These are phyloP conservation scores for Palaemon carinicauda DNA, from an alignment of 1,140 invertebrate genomes.

Conservation along the genomic window DNA sequence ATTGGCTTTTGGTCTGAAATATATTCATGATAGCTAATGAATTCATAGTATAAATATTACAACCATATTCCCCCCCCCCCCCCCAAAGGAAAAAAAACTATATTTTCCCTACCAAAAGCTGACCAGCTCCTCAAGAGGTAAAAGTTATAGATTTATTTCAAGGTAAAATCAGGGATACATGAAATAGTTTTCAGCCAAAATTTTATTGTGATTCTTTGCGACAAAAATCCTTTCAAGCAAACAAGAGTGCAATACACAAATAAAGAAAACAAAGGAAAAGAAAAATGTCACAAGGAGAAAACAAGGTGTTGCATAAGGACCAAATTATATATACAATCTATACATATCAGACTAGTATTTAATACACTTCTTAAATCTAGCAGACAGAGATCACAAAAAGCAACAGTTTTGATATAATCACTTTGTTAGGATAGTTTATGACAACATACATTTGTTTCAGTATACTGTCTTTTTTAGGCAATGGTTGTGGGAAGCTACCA, in stretches of 20 bases:
- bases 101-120: too few species aligned
- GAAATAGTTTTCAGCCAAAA: background rate
- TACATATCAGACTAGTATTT: conserved; percentile 6
- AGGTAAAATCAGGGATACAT: background rate
- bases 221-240: background rate
- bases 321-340: background rate
- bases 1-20: too few species aligned
- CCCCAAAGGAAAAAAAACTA: too few species aligned
- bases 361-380: background rate
- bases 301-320: background rate
- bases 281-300: background rate
- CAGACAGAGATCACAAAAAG: conserved; percentile 9
- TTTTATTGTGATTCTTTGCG: background rate
- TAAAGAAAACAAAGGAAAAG: background rate
- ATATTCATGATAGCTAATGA: too few species aligned
- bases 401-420: background rate
- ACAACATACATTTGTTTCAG: background rate
- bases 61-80: too few species aligned
- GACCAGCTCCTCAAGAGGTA: background rate
- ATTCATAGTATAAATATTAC: too few species aligned
- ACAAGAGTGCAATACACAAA: background rate
- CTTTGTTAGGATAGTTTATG: background rate
- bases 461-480: background rate
- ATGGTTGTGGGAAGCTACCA: background rate
- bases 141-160: background rate